Evolutionary conservation across 2,797 vertebrate genomes (phyloP).

Genomic region (Alca torda): DNA sequence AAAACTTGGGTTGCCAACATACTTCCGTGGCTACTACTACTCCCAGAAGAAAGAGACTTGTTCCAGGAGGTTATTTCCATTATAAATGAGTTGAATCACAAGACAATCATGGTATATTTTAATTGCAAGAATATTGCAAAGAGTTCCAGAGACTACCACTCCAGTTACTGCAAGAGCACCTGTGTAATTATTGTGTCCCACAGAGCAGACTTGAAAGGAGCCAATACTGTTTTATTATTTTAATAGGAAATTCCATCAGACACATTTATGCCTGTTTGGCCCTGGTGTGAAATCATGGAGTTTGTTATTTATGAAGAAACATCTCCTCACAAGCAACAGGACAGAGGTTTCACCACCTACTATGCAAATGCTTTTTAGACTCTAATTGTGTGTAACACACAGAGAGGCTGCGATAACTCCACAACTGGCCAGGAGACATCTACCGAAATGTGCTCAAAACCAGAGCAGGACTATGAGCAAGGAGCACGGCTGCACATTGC

Average conservation of each 20-base stretch:
- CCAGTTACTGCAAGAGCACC: not conserved
- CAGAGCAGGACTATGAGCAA: not conserved
- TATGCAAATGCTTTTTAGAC: not conserved
- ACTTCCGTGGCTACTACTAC: not conserved
- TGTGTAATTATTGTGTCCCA: not conserved
- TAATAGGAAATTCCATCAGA: not conserved
- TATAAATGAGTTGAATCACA: not conserved
- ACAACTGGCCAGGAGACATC: not conserved
- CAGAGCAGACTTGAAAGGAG: not conserved
- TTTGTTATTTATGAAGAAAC: not conserved
- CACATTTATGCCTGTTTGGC: not conserved
- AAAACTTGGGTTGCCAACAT: not conserved
- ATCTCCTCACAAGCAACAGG: not conserved
- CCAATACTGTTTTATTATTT: not conserved
- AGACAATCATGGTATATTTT: not conserved
- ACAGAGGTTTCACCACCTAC: not conserved
- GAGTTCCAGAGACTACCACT: not conserved
- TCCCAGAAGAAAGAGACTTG: not conserved
- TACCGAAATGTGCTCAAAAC: not conserved
- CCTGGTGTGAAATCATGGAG: not conserved
- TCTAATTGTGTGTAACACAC: not conserved
- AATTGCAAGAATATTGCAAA: not conserved
- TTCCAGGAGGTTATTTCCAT: not conserved
- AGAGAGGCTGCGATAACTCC: not conserved
- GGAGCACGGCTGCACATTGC: not conserved